Conservation (phyloP, 2,888 invertebrate genomes). For the Nycteola revayana region DNA sequence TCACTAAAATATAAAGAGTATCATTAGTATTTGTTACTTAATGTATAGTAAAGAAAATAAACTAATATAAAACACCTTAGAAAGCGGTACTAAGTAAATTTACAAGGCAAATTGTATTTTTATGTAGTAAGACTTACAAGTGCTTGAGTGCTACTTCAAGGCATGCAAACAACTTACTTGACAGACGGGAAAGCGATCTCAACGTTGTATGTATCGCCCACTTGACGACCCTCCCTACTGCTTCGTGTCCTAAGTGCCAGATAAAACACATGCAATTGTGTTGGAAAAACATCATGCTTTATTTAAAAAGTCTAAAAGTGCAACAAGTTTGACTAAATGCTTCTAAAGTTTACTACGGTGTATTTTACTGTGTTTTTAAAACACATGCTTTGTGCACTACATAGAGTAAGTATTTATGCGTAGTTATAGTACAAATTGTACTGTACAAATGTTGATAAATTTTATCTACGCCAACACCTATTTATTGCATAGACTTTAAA, state of each 20-base stretch:
- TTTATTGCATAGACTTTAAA: slow-evolving; percentile 2
- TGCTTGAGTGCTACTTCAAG: slow-evolving; percentile 43
- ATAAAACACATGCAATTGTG: slow-evolving; percentile 75
- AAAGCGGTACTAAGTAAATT: slow-evolving; percentile 18
- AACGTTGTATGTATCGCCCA: slow-evolving; percentile 94
- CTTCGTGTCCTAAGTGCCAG: slow-evolving; percentile 85
- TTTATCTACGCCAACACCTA: slow-evolving; percentile 43
- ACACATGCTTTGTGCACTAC: slow-evolving; percentile 45
- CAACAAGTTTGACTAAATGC: slow-evolving; percentile 15
- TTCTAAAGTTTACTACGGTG: slow-evolving; percentile 18
- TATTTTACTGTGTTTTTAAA: slow-evolving; percentile 28
- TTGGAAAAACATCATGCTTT: slow-evolving; percentile 66
- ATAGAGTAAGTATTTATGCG: slow-evolving; percentile 11
- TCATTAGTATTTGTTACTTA: neutral
- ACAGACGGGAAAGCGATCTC: slow-evolving; percentile 95
- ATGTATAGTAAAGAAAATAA: neutral
- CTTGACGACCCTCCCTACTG: slow-evolving; percentile 91
- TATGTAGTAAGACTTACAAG: slow-evolving; percentile 26
- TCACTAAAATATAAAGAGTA: slow-evolving; percentile 83
- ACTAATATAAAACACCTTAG: slow-evolving; percentile 1
- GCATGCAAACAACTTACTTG: slow-evolving; percentile 87
- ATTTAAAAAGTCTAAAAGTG: slow-evolving; percentile 38
- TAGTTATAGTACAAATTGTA: slow-evolving; percentile 24
- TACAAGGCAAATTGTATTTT: slow-evolving; percentile 15
- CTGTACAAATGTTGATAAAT: slow-evolving; percentile 20